Evolutionary conservation across 2,113 vertebrate genomes (phyloP).

Genomic region (Phalacrocorax aristotelis): DNA sequence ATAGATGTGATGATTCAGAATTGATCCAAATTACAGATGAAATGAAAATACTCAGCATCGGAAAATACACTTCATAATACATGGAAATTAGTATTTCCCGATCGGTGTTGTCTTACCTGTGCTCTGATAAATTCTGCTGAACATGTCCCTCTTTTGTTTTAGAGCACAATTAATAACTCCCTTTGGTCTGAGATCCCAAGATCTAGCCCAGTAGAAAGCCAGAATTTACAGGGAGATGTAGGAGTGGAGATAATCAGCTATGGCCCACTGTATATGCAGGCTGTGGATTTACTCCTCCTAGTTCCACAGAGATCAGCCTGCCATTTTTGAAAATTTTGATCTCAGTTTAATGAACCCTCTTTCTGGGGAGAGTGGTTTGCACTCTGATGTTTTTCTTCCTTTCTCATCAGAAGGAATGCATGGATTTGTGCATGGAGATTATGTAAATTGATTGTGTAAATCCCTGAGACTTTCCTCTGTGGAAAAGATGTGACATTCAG

Average conservation of each 20-base stretch:
- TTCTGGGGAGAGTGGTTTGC: background rate
- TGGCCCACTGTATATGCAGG: background rate
- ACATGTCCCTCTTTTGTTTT: background rate
- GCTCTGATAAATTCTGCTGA: background rate
- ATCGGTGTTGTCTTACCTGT: background rate
- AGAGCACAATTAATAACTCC: background rate
- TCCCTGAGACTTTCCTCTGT: conserved; percentile 7
- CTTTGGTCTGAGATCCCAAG: background rate
- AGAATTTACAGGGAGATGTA: background rate
- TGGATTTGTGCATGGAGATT: conserved; percentile 12
- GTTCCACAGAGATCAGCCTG: background rate
- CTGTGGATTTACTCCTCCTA: background rate
- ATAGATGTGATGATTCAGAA: background rate
- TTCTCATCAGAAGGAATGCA: conserved; percentile 8
- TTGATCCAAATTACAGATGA: background rate
- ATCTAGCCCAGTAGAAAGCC: background rate
- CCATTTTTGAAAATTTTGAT: background rate
- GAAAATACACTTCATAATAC: background rate
- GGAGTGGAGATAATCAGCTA: background rate
- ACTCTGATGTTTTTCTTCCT: background rate
- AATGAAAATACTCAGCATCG: background rate
- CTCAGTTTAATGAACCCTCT: background rate
- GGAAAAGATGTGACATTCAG: conserved; percentile 7
- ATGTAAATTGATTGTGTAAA: conserved; percentile 51
- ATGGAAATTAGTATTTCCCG: background rate